These are phyloP conservation scores for Epiblema foenella DNA, from an alignment of 2,888 invertebrate genomes.

Conservation along the genomic window DNA sequence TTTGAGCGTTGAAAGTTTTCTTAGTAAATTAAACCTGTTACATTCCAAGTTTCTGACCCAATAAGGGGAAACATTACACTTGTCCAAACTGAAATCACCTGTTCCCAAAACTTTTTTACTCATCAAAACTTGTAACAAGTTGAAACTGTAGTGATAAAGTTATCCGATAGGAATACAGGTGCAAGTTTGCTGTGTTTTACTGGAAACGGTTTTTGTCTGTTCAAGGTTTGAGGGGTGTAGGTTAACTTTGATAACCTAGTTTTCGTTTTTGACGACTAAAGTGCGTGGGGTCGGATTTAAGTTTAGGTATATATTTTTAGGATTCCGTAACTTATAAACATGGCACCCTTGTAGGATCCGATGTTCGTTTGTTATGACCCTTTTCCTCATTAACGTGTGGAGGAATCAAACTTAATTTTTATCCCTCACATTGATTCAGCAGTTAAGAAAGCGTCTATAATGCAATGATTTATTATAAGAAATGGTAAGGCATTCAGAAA, in stretches of 20 bases:
- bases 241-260: slow-evolving; percentile 4
- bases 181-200: slow-evolving; percentile 25
- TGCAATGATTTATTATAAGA: too few relatives aligned
- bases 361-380: too few relatives aligned
- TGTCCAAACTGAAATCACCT: slow-evolving; percentile 36
- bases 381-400: too few relatives aligned
- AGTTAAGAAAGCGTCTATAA: too few relatives aligned
- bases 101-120: slow-evolving; percentile 40
- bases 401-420: too few relatives aligned
- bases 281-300: background rate
- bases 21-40: slow-evolving; percentile 24
- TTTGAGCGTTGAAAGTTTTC: background rate
- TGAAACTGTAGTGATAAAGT: slow-evolving; percentile 28
- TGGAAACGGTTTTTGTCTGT: slow-evolving; percentile 21
- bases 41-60: slow-evolving; percentile 29
- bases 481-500: too few relatives aligned
- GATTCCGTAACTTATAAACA: too few relatives aligned
- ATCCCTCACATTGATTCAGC: too few relatives aligned
- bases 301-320: too few relatives aligned
- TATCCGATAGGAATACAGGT: slow-evolving; percentile 31
- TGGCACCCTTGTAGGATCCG: too few relatives aligned
- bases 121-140: slow-evolving; percentile 37
- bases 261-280: background rate
- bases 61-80: slow-evolving; percentile 32
- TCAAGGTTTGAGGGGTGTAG: slow-evolving; percentile 16